Conservation (phyloP, 1,140 invertebrate species). For the Nephila pilipes region DNA sequence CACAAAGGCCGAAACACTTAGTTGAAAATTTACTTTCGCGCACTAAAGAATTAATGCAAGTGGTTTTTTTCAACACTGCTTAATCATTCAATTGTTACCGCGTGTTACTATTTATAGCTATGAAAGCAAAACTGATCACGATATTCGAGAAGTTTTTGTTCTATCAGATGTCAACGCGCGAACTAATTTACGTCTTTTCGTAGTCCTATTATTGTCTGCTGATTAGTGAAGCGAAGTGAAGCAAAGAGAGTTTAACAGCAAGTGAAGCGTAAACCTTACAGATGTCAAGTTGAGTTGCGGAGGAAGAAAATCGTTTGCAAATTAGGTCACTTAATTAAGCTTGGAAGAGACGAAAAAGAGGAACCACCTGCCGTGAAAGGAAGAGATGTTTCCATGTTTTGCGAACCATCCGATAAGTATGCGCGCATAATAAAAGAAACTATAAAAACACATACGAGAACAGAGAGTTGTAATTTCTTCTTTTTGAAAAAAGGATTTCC, state of each 20-base stretch:
- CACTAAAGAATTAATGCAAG: neutral
- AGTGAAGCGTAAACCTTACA: constrained; percentile 11
- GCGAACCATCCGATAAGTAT: neutral
- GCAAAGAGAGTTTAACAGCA: neutral
- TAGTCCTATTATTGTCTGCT: constrained; percentile 45
- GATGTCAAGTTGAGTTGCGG: constrained; percentile 27
- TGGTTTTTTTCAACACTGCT: neutral
- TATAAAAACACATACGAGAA: neutral
- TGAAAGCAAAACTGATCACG: neutral
- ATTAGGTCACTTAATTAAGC: constrained; percentile 66
- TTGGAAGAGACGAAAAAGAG: neutral
- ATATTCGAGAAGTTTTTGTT: neutral
- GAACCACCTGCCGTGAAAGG: constrained; percentile 38
- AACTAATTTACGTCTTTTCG: constrained; percentile 37
- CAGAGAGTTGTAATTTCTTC: neutral
- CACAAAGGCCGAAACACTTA: too few relatives aligned
- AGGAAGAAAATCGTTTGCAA: constrained; percentile 23
- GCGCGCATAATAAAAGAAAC: constrained; percentile 28
- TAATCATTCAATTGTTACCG: neutral
- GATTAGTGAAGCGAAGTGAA: constrained; percentile 45
- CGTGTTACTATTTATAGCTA: constrained; percentile 4
- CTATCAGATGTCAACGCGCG: neutral
- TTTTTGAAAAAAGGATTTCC: constrained; percentile 1
- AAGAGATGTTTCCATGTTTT: constrained; percentile 46
- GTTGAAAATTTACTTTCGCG: neutral